A percentile compares a stretch with the other conserved stretches of the same genome.
These are phyloP conservation scores for Anaspis maculata DNA, from an alignment of 2,888 invertebrate genomes.

Conservation along the genomic window DNA sequence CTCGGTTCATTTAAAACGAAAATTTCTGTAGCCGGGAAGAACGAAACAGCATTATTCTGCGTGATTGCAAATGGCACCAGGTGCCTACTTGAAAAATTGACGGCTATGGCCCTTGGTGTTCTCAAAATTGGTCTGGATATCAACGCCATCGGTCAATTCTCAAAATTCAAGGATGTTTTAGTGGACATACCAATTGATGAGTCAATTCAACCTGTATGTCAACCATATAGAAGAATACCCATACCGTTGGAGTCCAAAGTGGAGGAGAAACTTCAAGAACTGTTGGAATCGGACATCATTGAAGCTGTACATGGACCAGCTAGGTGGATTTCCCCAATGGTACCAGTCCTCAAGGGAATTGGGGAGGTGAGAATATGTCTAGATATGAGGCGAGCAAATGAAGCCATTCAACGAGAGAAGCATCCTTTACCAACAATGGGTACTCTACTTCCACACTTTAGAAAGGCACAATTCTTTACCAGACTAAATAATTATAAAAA, in stretches of 20 bases:
- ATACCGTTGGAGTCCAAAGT: slow-evolving; percentile 23
- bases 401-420: slow-evolving; percentile 20
- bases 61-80: slow-evolving; percentile 13
- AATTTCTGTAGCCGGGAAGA: slow-evolving; percentile 9
- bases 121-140: slow-evolving; percentile 15
- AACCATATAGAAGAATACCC: slow-evolving; percentile 22
- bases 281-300: slow-evolving; percentile 21
- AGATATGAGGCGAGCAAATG: slow-evolving; percentile 21
- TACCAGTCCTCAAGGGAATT: slow-evolving; percentile 22
- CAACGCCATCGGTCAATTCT: slow-evolving; percentile 11
- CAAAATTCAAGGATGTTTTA: slow-evolving; percentile 25
- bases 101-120: slow-evolving; percentile 16
- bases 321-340: slow-evolving; percentile 24
- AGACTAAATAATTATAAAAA: slow-evolving; percentile 30
- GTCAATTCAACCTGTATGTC: slow-evolving; percentile 22
- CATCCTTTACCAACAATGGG: slow-evolving; percentile 22
- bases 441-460: slow-evolving; percentile 19
- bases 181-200: slow-evolving; percentile 23
- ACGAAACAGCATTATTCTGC: slow-evolving; percentile 15
- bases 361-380: slow-evolving; percentile 22
- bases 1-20: slow-evolving; percentile 19
- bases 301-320: slow-evolving; percentile 21
- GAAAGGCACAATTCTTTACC: slow-evolving; percentile 19
- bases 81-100: slow-evolving; percentile 18
- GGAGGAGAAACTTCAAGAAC: slow-evolving; percentile 18